Conservation (phyloP, 2,113 vertebrate species). For the Macrotis lagotis region DNA sequence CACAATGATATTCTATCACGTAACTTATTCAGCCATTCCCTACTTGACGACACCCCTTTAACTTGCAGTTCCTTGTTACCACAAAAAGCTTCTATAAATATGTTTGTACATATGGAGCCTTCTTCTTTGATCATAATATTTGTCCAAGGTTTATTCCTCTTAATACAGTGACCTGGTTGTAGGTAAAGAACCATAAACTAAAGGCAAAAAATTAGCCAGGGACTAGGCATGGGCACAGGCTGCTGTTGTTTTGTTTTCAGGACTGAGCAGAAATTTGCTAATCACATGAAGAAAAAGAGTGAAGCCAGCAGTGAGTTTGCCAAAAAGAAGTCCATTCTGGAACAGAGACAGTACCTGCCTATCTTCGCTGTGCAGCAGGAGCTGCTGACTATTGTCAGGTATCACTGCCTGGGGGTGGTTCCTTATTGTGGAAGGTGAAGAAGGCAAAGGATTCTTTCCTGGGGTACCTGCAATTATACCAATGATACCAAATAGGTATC, state of each 20-base stretch:
- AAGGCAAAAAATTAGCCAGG: neutral
- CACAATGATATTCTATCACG: neutral
- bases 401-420: neutral
- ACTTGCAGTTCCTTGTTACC: neutral
- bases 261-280: slow-evolving; percentile 97
- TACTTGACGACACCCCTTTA: neutral
- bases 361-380: slow-evolving; percentile 98
- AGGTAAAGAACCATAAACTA: neutral
- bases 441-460: neutral
- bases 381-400: slow-evolving; percentile 97
- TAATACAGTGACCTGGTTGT: neutral
- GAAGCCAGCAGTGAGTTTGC: slow-evolving; percentile 98
- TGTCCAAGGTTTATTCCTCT: neutral
- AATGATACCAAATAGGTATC: too few relatives aligned
- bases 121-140: neutral
- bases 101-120: neutral
- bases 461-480: too few relatives aligned
- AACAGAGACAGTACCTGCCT: slow-evolving; percentile 97
- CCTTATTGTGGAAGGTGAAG: neutral
- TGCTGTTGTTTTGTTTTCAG: slow-evolving; percentile 78
- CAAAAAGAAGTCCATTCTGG: slow-evolving; percentile 94
- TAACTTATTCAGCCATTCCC: neutral
- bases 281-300: slow-evolving; percentile 97
- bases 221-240: neutral
- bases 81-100: neutral